phyloP scores from a whole-genome alignment of 2,888 invertebrate genomes.

The Ditula angustiorana region DNA sequence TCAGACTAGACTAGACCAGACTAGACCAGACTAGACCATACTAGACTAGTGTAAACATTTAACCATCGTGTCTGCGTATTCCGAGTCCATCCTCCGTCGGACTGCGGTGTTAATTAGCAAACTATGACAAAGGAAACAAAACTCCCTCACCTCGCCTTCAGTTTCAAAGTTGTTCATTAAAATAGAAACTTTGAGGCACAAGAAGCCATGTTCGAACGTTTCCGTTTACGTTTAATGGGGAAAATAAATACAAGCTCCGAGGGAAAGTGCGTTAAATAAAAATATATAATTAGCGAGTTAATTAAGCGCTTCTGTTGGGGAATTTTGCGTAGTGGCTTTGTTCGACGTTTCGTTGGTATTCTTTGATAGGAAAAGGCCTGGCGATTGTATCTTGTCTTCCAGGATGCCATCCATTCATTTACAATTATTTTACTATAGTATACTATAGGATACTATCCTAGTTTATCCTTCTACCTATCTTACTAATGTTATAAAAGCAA shows the following conservation, averaged over 20 bases:
- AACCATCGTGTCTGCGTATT: slow-evolving; percentile 1
- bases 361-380: too few relatives aligned
- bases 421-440: too few relatives aligned
- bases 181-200: slow-evolving; percentile 51
- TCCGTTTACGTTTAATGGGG: slow-evolving; percentile 54
- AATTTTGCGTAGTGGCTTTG: slow-evolving; percentile 1
- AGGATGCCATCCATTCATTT: too few relatives aligned
- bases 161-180: slow-evolving; percentile 66
- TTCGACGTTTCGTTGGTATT: background rate
- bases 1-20: too few relatives aligned
- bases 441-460: too few relatives aligned
- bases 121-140: slow-evolving; percentile 45
- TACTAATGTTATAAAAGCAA: too few relatives aligned
- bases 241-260: slow-evolving; percentile 18
- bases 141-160: slow-evolving; percentile 40
- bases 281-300: slow-evolving; percentile 19
- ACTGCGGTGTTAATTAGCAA: slow-evolving; percentile 42
- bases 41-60: background rate
- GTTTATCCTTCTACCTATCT: too few relatives aligned
- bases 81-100: background rate
- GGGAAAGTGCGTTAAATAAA: slow-evolving; percentile 16
- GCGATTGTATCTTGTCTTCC: too few relatives aligned
- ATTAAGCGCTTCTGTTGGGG: slow-evolving; percentile 7
- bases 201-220: slow-evolving; percentile 48
- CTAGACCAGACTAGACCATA: too few relatives aligned